phyloP scores from a whole-genome alignment of 2,113 vertebrate species.

The Trematocara nigrifrons region DNA sequence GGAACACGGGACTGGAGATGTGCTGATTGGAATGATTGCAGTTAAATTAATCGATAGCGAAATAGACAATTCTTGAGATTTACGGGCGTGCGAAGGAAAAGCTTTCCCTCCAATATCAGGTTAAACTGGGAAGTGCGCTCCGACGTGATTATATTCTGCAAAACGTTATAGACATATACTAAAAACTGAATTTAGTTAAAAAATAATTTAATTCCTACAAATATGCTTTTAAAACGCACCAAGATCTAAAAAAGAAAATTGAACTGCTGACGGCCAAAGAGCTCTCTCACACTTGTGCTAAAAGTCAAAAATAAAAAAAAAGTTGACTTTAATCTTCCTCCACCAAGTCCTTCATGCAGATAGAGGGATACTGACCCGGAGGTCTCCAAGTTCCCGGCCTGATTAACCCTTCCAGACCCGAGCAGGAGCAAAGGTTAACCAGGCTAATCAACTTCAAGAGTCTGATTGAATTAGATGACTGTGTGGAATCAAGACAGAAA shows the following conservation, averaged over 20 bases:
- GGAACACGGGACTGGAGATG: constrained; percentile 82
- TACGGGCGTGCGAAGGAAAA: constrained; percentile 23
- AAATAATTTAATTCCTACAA: background rate
- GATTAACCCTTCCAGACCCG: constrained; percentile 84
- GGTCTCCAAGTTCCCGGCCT: constrained; percentile 76
- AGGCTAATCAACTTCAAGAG: constrained; percentile 73
- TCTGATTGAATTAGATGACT: constrained; percentile 64
- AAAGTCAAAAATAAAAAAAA: background rate
- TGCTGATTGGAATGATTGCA: constrained; percentile 85
- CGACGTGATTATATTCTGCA: background rate
- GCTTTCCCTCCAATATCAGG: constrained; percentile 17
- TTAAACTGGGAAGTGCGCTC: background rate
- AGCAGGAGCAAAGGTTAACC: constrained; percentile 80
- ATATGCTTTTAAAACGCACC: background rate
- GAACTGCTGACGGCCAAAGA: constrained; percentile 42
- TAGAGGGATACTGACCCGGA: constrained; percentile 74
- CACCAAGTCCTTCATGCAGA: constrained; percentile 73
- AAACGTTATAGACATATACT: background rate
- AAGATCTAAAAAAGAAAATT: background rate
- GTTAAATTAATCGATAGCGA: constrained; percentile 88
- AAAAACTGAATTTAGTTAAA: background rate
- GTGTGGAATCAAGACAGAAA: constrained; percentile 34
- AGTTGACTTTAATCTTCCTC: constrained; percentile 73
- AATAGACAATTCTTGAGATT: constrained; percentile 67
- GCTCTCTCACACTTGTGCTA: constrained; percentile 37